Conservation (phyloP, 1,140 invertebrate species). For the Galleria mellonella region DNA sequence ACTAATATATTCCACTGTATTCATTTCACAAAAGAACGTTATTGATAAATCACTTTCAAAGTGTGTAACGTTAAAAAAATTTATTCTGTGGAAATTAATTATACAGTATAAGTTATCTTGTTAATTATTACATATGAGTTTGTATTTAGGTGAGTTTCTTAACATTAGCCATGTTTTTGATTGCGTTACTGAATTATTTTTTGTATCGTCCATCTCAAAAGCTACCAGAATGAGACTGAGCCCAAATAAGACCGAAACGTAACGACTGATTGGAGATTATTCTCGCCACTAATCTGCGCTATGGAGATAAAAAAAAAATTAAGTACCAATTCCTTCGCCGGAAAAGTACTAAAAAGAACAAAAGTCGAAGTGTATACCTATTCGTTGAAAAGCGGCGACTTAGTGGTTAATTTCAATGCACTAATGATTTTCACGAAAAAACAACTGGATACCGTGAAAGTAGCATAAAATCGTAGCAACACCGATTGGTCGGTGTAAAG, state of each 20-base stretch:
- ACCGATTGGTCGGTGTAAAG: conserved; percentile 39
- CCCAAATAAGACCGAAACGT: conserved; percentile 2
- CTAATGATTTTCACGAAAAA: conserved; percentile 44
- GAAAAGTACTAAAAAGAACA: conserved; percentile 19
- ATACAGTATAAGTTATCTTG: too few species aligned
- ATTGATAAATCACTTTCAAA: not conserved
- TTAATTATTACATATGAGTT: not conserved
- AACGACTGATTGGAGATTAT: conserved; percentile 14
- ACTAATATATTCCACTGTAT: not conserved
- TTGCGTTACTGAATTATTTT: too few species aligned
- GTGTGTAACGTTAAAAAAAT: too few species aligned
- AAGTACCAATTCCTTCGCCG: conserved; percentile 8
- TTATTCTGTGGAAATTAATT: too few species aligned
- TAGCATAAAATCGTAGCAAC: conserved; percentile 26
- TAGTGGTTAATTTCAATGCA: conserved; percentile 43
- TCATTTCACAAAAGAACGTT: not conserved
- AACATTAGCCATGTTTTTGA: too few species aligned
- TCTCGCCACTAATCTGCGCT: conserved; percentile 5
- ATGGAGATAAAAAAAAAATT: conserved; percentile 21
- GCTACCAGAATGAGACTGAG: conserved; percentile 4
- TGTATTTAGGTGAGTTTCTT: not conserved
- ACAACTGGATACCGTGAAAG: conserved; percentile 34
- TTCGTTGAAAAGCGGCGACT: conserved; percentile 23
- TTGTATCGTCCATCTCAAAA: conserved; percentile 14
- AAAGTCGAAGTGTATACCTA: conserved; percentile 8